These are phyloP conservation scores for Iguana delicatissima DNA, from an alignment of 2,797 vertebrate species.

Conservation along the genomic window DNA sequence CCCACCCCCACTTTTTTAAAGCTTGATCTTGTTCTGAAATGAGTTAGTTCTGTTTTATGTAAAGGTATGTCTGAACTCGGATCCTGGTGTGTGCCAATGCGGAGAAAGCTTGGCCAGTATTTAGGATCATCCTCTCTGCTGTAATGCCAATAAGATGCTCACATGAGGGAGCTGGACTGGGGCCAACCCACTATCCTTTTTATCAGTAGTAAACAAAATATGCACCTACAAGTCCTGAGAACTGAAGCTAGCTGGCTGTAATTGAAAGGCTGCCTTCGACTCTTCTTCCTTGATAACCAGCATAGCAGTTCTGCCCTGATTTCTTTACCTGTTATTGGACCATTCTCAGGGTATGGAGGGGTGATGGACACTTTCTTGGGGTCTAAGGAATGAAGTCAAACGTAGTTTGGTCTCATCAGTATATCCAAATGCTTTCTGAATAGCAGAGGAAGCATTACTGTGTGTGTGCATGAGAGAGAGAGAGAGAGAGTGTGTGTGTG, in stretches of 20 bases:
- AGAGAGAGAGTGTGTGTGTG: too few species aligned
- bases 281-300: background rate
- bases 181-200: background rate
- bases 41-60: background rate
- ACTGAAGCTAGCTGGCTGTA: background rate
- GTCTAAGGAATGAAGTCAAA: background rate
- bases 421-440: background rate
- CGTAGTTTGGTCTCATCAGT: background rate
- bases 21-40: background rate
- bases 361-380: background rate
- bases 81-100: background rate
- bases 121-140: background rate
- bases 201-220: background rate
- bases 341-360: constrained; percentile 19
- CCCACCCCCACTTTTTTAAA: background rate
- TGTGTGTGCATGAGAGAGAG: background rate
- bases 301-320: background rate
- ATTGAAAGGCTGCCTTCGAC: background rate
- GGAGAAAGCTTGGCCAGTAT: background rate
- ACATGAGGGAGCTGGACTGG: background rate
- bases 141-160: background rate
- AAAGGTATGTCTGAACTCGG: background rate
- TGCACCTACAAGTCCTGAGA: background rate
- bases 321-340: background rate
- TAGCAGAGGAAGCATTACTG: background rate